Conservation (phyloP, 2,113 vertebrate species). For the Rhinopomastus cyanomelas region DNA sequence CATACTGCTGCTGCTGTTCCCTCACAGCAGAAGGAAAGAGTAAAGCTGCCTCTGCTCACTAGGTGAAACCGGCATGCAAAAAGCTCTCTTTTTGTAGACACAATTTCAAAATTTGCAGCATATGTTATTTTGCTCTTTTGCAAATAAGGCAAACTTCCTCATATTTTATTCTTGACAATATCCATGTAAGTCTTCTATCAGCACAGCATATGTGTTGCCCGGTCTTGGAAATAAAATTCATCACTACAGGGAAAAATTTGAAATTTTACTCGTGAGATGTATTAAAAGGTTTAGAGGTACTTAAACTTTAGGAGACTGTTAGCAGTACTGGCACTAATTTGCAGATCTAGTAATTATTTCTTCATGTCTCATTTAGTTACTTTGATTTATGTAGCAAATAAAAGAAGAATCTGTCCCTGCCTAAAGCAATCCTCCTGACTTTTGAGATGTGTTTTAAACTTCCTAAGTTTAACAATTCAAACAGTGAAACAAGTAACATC, state of each 20-base stretch:
- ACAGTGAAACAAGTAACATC: background rate
- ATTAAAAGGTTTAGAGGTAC: background rate
- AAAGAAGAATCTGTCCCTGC: background rate
- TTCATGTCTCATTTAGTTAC: background rate
- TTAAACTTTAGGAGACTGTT: background rate
- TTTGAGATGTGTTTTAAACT: background rate
- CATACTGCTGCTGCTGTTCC: background rate
- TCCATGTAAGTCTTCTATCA: background rate
- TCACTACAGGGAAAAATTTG: background rate
- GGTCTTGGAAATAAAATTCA: background rate
- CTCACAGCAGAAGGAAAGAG: background rate
- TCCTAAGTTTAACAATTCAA: background rate
- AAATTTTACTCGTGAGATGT: background rate
- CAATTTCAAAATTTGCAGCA: accelerated
- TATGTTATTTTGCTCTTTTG: background rate
- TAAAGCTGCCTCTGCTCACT: background rate
- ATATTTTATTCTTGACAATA: background rate
- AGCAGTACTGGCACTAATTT: background rate
- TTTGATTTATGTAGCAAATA: background rate
- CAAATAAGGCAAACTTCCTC: background rate
- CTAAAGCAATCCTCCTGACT: background rate
- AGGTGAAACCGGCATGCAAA: background rate
- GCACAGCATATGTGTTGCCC: background rate
- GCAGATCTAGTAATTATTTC: background rate
- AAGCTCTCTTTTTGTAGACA: background rate